These are phyloP conservation scores for Drosophila vallismaia DNA, from an alignment of 2,888 invertebrate species.

Conservation along the genomic window DNA sequence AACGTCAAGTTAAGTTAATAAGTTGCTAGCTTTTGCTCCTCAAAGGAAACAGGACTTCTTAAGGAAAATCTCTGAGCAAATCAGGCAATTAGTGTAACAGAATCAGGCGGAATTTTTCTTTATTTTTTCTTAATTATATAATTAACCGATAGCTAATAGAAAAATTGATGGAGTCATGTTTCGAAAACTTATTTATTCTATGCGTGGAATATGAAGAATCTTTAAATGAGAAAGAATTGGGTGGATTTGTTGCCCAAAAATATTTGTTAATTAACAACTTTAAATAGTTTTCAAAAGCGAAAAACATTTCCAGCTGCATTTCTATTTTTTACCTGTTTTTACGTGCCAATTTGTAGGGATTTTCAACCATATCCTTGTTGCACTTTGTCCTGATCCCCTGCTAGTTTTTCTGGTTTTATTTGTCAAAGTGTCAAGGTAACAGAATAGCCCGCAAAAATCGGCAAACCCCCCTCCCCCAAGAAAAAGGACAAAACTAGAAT, in stretches of 20 bases:
- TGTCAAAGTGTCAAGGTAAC: background rate
- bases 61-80: background rate
- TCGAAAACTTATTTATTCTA: too few relatives aligned
- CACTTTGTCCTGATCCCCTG: background rate
- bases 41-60: background rate
- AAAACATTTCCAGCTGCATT: too few relatives aligned
- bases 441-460: background rate
- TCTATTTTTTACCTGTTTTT: too few relatives aligned
- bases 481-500: background rate
- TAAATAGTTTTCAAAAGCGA: too few relatives aligned
- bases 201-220: too few relatives aligned
- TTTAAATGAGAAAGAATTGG: too few relatives aligned
- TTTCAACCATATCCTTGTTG: background rate
- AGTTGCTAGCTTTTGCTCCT: background rate
- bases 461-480: too few relatives aligned
- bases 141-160: background rate
- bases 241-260: too few relatives aligned
- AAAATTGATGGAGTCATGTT: too few relatives aligned
- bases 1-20: constrained; percentile 3
- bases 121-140: background rate
- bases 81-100: background rate
- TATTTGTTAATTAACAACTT: too few relatives aligned
- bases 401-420: background rate
- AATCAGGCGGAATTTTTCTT: background rate
- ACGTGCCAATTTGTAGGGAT: background rate